Base-by-base conservation (phyloP, 2,113 vertebrate species). In the Poeciliopsis prolifica region DNA sequence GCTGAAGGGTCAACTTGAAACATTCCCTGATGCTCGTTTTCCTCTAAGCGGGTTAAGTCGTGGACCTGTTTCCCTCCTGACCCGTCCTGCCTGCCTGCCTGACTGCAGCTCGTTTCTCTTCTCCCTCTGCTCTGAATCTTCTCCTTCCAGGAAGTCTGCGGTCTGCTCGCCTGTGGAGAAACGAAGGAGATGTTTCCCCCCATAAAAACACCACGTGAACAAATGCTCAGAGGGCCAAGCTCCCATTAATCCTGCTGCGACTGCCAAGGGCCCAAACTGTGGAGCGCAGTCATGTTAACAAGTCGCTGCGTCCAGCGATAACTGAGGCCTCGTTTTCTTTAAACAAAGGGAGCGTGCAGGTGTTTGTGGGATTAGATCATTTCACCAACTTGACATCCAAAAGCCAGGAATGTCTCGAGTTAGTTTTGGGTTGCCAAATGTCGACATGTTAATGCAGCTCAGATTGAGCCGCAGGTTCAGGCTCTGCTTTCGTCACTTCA, bases 111-210 rank as follows among this genome's bases (percentile, higher is more conserved):
- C 29, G 15, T 65, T 15, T 3, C 74, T 71, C 78, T 5, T 1
- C 22, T 48, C n/a, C 11, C 37, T 62, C 35, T 28, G 51, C 65
- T 62, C 65, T 29, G 60, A 54, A 51, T 42, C 67, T 42, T 42
- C 40, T 42, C 82, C 76, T 83, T 86, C 90, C 82, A 81, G 86
- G 84, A 92, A 89, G 83, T 84, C 76, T 93, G 94, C 19, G 92
- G 93, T 92, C 75, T 42, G 88, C 80, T 76, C 35, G 92, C 92
- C 92, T 83, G 83, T 89, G 80, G 93, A 86, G 94, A 92, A 82
- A 75, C 61, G 70, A 89, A 95, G 94, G 91, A 93, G 87, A 91
- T 51, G 81, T 91, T 94, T 81, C 88, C 88, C 89, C 89, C 73
- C 85, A 90, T 92, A 89, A 93, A 90, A 90, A 70, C 81, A 61